Evolutionary conservation across 2,113 vertebrate genomes (phyloP), one percentile per base, ranked within the genome.

Genomic region (Cebus imitator): DNA sequence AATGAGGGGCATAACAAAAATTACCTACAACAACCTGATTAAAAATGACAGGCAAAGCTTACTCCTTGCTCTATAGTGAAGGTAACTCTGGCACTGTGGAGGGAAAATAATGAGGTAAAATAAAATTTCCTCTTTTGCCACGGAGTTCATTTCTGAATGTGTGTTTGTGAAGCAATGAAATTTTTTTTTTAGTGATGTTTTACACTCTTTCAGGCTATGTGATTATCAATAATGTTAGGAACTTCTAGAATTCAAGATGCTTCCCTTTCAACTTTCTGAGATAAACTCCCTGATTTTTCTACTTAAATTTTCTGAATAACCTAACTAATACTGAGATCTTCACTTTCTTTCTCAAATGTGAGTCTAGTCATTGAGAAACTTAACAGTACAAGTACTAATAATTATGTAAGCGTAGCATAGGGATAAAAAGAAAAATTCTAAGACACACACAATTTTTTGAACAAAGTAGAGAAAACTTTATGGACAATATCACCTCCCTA

Each of bases 1-100:
- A 99, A 99, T 99, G 99, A 99, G 99, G 99, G 98, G 99, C 99
- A 99, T 99, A 98, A 99, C 99, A 99, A 98, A 99, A 99, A 99
- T 99, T 99, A 99, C 98, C 98, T 99, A 99, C 99, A 99, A 99
- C 98, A 99, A 99, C 98, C 99, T 98, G 98, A 99, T 99, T 98
- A 98, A 98, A 98, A 98, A 98, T 98, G 98, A 99, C 98, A 99
- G 98, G 98, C 98, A 97, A 98, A 98, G 97, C 98, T 98, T 98
- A 98, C 97, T 96, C 97, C 97, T 94, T 97, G 97, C 98, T 98
- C 68, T 97, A 75, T 91, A 91, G 98, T 88, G 96, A 98, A 98
- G 98, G 98, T 98, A 98, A 99, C 98, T 98, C 98, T 87, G 11
- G 30, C 23, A 80, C 81, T 92, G 79, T 50, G 91, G 35, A 70